Percentiles rank a stretch among this genome's conserved stretches.
Evolutionary conservation across 2,797 vertebrate species (phyloP).

Genomic region (Enteromius anoplus): DNA sequence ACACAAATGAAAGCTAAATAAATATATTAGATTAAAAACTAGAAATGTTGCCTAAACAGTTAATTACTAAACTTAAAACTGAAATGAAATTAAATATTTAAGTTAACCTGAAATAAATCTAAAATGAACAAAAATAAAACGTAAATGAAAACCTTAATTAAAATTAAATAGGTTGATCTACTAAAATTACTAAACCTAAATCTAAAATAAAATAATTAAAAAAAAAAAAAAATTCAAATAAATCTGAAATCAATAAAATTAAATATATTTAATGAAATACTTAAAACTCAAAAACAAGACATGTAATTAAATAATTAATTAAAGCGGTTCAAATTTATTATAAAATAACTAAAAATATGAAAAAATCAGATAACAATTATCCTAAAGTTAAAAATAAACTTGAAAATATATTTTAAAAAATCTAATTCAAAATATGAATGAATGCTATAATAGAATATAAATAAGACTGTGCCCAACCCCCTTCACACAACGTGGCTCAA

Average conservation of each 20-base stretch:
- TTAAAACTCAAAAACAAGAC: not conserved
- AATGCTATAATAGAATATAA: not conserved
- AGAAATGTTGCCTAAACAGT: not conserved
- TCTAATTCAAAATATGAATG: not conserved
- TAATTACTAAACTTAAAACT: not conserved
- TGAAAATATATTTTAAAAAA: not conserved
- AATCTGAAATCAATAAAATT: not conserved
- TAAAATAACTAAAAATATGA: not conserved
- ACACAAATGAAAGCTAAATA: not conserved
- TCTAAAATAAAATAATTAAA: not conserved
- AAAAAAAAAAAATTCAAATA: not conserved
- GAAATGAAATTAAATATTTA: no score
- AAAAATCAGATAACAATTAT: not conserved
- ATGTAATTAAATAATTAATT: not conserved
- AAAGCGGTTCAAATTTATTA: not conserved
- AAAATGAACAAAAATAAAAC: not conserved
- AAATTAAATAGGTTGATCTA: not conserved
- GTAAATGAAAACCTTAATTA: not conserved
- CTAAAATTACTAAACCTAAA: not conserved
- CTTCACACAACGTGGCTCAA: constrained; percentile 13
- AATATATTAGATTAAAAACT: not conserved
- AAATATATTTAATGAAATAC: not conserved
- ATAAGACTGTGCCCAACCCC: not conserved
- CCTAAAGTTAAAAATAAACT: not conserved
- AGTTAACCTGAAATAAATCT: no score